phyloP scores from a whole-genome alignment of 2,888 invertebrate genomes.

The Halocaridina rubra region DNA sequence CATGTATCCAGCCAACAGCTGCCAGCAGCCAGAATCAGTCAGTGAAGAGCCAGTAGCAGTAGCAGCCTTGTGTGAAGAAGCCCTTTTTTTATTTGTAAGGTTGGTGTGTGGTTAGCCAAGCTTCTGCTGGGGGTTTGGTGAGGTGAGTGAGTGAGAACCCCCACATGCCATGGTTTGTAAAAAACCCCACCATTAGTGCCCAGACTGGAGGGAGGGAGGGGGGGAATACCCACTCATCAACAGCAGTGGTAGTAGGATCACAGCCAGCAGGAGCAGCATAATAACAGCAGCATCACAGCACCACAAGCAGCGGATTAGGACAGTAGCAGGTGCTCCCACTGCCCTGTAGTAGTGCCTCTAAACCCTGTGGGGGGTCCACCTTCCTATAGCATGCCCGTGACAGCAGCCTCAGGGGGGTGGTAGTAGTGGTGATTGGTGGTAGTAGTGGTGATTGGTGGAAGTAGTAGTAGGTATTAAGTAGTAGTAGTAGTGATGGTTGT shows the following conservation, averaged over 20 bases:
- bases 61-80: constrained; percentile 41
- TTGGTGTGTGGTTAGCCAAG: constrained; percentile 50
- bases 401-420: constrained; percentile 23
- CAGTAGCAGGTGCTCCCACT: constrained; percentile 24
- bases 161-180: constrained; percentile 51
- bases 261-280: constrained; percentile 27
- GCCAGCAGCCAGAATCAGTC: too few relatives aligned
- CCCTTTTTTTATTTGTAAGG: too few relatives aligned
- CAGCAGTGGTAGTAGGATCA: constrained; percentile 9
- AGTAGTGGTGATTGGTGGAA: constrained; percentile 19
- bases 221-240: constrained; percentile 27
- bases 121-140: constrained; percentile 52
- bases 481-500: constrained; percentile 26
- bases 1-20: too few relatives aligned
- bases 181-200: constrained; percentile 20
- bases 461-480: constrained; percentile 13
- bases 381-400: constrained; percentile 34
- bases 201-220: too few relatives aligned
- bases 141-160: constrained; percentile 48
- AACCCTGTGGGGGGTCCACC: constrained; percentile 25
- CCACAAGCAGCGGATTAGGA: constrained; percentile 25
- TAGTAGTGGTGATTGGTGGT: constrained; percentile 17
- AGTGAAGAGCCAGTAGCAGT: too few relatives aligned
- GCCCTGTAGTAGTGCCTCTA: constrained; percentile 27
- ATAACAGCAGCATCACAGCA: constrained; percentile 29